These are phyloP conservation scores for Sorex maritimensis DNA, from an alignment of 2,797 vertebrate species.

Conservation along the genomic window DNA sequence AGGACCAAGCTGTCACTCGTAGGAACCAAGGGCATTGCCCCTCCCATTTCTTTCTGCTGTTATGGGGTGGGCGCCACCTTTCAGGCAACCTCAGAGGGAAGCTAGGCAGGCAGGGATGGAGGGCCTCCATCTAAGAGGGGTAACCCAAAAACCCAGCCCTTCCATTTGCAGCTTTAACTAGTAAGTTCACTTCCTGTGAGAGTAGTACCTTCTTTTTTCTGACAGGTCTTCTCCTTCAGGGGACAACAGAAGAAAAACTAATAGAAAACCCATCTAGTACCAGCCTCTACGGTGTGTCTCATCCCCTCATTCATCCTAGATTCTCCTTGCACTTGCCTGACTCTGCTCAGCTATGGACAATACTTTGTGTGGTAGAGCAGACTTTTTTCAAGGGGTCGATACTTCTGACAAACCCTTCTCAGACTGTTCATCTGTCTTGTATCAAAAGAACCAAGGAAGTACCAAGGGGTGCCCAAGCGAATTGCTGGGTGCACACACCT, in stretches of 20 bases:
- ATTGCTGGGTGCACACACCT: not conserved
- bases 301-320: not conserved
- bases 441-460: not conserved
- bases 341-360: not conserved
- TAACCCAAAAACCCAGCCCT: no score
- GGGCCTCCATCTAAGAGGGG: accelerated
- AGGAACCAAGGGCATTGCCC: no score
- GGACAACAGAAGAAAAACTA: not conserved
- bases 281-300: not conserved
- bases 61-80: no score
- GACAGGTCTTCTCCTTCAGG: not conserved
- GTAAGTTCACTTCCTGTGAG: no score
- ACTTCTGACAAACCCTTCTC: not conserved
- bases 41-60: no score
- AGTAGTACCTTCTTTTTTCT: not conserved
- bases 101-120: not conserved
- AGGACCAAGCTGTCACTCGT: no score
- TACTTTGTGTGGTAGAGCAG: accelerated
- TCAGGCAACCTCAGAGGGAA: not conserved
- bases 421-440: not conserved
- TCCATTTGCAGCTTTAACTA: no score
- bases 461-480: not conserved
- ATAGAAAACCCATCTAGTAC: no score
- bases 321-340: not conserved
- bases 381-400: not conserved